These are phyloP conservation scores for Hydroisotoma schaefferi DNA, from an alignment of 2,888 invertebrate genomes.

Conservation along the genomic window DNA sequence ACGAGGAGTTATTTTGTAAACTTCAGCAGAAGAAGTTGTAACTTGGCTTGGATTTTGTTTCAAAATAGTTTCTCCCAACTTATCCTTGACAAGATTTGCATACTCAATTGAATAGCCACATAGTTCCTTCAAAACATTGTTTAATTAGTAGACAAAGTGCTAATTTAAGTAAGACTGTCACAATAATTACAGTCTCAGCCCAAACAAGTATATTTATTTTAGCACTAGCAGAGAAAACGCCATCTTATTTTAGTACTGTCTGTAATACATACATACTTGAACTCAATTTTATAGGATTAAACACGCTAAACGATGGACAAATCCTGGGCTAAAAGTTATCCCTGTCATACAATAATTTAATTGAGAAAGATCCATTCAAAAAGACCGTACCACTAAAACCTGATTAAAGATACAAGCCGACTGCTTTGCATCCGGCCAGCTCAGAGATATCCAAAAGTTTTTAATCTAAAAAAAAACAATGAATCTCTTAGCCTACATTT, in stretches of 20 bases:
- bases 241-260: too few relatives aligned
- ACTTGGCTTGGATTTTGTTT: background rate
- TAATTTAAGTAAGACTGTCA: too few relatives aligned
- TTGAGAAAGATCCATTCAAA: too few relatives aligned
- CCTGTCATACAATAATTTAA: too few relatives aligned
- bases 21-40: background rate
- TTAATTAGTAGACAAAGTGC: background rate
- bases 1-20: background rate
- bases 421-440: constrained; percentile 25
- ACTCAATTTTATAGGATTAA: background rate
- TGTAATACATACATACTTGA: too few relatives aligned
- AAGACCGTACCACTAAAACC: constrained; percentile 27
- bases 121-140: constrained; percentile 20
- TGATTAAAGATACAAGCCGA: constrained; percentile 25
- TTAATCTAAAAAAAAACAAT: constrained; percentile 22
- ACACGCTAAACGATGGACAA: background rate
- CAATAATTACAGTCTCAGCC: too few relatives aligned
- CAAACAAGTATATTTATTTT: too few relatives aligned
- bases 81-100: background rate
- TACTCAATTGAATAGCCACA: constrained; percentile 24
- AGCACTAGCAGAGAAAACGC: too few relatives aligned
- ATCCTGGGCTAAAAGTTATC: too few relatives aligned
- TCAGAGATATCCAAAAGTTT: constrained; percentile 25
- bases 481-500: background rate
- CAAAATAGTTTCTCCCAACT: background rate